A percentile compares a stretch with the other conserved stretches of the same genome.
Conservation (phyloP, 2,797 vertebrate species). For the Uromys caudimaculatus region DNA sequence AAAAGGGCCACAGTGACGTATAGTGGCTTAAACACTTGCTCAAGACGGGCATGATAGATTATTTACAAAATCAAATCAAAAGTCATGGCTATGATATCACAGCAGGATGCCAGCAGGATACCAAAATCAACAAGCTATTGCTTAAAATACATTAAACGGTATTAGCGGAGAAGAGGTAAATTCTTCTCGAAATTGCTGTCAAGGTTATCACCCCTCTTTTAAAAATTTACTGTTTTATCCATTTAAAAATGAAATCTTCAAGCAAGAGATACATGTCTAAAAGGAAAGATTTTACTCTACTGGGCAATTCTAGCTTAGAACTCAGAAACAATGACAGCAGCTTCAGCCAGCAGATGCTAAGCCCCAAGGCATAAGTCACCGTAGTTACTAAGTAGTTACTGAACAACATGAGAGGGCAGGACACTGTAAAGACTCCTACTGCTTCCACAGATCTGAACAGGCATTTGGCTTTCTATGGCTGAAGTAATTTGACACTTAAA, state of each 20-base stretch:
- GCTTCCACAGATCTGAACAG: background rate
- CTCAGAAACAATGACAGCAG: conserved; percentile 47
- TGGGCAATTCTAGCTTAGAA: conserved; percentile 41
- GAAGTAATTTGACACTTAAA: background rate
- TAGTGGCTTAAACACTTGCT: background rate
- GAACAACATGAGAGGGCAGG: conserved; percentile 55
- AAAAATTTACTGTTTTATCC: conserved; percentile 30
- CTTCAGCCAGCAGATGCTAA: conserved; percentile 61
- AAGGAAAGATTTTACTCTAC: conserved; percentile 30
- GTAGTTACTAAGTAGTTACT: conserved; percentile 13
- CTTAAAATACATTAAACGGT: conserved; percentile 16
- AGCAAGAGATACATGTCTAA: conserved; percentile 36
- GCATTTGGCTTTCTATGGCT: conserved; percentile 48
- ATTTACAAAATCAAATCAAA: conserved; percentile 42
- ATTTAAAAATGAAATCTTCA: conserved; percentile 60
- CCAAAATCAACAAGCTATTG: conserved; percentile 45
- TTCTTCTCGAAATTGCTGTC: conserved; percentile 21
- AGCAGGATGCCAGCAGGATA: conserved; percentile 27
- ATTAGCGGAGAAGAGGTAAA: conserved; percentile 10
- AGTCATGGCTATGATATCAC: conserved; percentile 14
- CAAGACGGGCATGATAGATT: background rate
- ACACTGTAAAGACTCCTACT: conserved; percentile 9
- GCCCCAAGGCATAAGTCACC: conserved; percentile 45
- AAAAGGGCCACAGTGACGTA: background rate
- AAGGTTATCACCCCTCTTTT: conserved; percentile 4